Evolutionary conservation across 2,113 vertebrate species (phyloP).

Genomic region (Saccopteryx bilineata): DNA sequence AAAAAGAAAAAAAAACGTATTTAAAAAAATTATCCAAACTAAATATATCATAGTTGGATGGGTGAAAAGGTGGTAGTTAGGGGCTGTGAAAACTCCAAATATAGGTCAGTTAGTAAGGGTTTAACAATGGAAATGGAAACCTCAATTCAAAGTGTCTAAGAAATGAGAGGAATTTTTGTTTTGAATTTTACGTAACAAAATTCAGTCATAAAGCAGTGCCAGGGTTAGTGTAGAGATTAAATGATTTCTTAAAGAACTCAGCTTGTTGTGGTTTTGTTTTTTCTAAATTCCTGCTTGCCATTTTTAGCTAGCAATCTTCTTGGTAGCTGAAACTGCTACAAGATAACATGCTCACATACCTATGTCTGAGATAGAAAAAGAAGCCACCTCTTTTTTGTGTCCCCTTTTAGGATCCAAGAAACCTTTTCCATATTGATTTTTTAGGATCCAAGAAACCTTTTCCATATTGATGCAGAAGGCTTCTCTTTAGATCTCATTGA

Average conservation of each 20-base stretch:
- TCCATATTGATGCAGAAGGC: not conserved
- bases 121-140: not conserved
- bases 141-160: not conserved
- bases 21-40: not conserved
- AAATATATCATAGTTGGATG: not conserved
- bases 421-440: not conserved
- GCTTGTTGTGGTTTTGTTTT: not conserved
- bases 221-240: not conserved
- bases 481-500: not conserved
- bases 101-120: not conserved
- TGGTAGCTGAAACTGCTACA: not conserved
- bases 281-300: not conserved
- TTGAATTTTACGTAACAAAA: not conserved
- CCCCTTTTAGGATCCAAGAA: not conserved
- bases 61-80: not conserved
- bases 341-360: not conserved
- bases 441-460: not conserved
- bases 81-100: not conserved
- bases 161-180: not conserved
- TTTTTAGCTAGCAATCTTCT: not conserved
- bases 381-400: not conserved
- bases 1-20: not conserved
- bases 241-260: not conserved
- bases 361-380: not conserved
- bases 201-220: not conserved